These are phyloP conservation scores for Crotalus horridus DNA, from an alignment of 2,113 vertebrate genomes.

Conservation along the genomic window DNA sequence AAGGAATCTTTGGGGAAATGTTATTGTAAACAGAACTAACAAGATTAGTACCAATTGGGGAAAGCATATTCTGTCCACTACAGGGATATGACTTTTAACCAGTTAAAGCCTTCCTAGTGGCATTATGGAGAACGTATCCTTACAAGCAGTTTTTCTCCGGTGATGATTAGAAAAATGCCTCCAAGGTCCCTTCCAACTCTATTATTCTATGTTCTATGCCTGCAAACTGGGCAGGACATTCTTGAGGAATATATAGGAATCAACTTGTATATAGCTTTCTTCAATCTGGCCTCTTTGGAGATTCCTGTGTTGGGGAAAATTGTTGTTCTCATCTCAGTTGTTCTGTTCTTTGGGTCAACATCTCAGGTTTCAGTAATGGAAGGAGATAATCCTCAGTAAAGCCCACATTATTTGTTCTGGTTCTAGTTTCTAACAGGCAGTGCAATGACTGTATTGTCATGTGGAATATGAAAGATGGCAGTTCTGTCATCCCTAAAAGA, in stretches of 20 bases:
- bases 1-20: slow-evolving; percentile 24
- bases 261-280: neutral
- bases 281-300: neutral
- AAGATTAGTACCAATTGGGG: slow-evolving; percentile 31
- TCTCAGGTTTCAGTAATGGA: neutral
- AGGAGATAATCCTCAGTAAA: neutral
- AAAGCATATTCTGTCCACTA: slow-evolving; percentile 1
- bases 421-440: neutral
- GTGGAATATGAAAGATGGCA: neutral
- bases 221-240: slow-evolving; percentile 14
- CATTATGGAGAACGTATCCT: neutral
- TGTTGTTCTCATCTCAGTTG: neutral
- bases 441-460: neutral
- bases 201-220: neutral
- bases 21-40: slow-evolving; percentile 37
- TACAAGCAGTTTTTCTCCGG: slow-evolving; percentile 40
- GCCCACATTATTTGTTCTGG: neutral
- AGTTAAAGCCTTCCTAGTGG: slow-evolving; percentile 38
- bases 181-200: neutral
- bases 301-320: neutral
- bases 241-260: neutral
- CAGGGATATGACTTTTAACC: slow-evolving; percentile 31
- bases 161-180: neutral
- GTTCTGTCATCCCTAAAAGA: neutral
- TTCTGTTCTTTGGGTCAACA: neutral